phyloP scores from a whole-genome alignment of 2,113 vertebrate species.

The Cacatua alba region DNA sequence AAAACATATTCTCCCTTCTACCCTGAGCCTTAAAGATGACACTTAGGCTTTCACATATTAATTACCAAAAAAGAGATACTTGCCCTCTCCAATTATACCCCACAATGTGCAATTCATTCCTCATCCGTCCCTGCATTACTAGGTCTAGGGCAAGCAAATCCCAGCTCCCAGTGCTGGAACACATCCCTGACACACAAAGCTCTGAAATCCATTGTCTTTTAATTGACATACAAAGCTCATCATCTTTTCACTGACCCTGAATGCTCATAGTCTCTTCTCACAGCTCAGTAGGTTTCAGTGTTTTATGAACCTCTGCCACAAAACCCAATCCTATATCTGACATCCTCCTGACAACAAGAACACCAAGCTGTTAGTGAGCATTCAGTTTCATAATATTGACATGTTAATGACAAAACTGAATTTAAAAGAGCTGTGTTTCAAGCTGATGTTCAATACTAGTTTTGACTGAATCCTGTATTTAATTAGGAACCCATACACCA shows the following conservation, averaged over 20 bases:
- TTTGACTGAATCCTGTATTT: background rate
- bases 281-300: background rate
- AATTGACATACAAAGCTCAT: background rate
- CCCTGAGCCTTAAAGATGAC: background rate
- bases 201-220: background rate
- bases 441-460: background rate
- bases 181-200: background rate
- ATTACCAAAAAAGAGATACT: background rate
- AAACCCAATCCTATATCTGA: background rate
- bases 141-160: background rate
- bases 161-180: background rate
- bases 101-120: background rate
- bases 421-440: background rate
- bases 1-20: background rate
- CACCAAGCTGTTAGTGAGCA: rapidly evolving
- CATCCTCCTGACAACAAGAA: background rate
- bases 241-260: background rate
- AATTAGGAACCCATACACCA: background rate
- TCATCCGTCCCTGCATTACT: background rate
- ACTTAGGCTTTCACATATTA: background rate
- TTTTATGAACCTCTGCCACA: background rate
- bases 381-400: background rate
- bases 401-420: background rate
- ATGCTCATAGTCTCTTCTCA: background rate
- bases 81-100: background rate